A percentile compares a stretch with the other conserved stretches of the same genome.
These are phyloP conservation scores for Harmothoe impar DNA, from an alignment of 2,888 invertebrate genomes.

Conservation along the genomic window DNA sequence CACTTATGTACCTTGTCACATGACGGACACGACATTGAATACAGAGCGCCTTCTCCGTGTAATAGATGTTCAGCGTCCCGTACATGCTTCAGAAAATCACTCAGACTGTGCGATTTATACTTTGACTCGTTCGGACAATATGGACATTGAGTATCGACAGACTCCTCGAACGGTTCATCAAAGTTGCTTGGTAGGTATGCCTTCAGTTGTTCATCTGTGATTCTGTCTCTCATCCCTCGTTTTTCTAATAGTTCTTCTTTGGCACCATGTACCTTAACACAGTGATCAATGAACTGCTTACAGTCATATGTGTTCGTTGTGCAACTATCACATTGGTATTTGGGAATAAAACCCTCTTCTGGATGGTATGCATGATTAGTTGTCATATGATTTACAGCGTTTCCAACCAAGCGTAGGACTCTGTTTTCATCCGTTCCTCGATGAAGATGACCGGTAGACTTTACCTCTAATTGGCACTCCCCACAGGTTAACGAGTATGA, in stretches of 20 bases:
- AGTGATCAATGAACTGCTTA: neutral
- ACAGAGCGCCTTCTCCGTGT: neutral
- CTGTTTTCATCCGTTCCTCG: neutral
- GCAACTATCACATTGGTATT: slow-evolving; percentile 1
- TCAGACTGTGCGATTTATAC: neutral
- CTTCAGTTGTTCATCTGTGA: slow-evolving; percentile 7
- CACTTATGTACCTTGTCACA: neutral
- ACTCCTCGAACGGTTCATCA: neutral
- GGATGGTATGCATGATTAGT: neutral
- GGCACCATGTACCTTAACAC: neutral
- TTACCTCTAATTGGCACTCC: neutral
- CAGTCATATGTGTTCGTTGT: neutral
- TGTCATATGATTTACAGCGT: slow-evolving; percentile 1
- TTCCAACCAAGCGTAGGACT: neutral
- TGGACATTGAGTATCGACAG: neutral
- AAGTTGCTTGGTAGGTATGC: slow-evolving; percentile 10
- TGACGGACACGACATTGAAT: neutral
- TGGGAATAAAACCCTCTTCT: neutral
- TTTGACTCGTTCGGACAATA: neutral
- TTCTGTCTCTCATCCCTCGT: neutral
- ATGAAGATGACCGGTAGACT: neutral
- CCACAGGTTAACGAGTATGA: neutral
- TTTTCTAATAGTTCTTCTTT: neutral
- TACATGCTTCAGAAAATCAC: slow-evolving; percentile 20
- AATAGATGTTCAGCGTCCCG: neutral